phyloP scores from a whole-genome alignment of 2,797 vertebrate genomes.

The Cheracebus regulus region DNA sequence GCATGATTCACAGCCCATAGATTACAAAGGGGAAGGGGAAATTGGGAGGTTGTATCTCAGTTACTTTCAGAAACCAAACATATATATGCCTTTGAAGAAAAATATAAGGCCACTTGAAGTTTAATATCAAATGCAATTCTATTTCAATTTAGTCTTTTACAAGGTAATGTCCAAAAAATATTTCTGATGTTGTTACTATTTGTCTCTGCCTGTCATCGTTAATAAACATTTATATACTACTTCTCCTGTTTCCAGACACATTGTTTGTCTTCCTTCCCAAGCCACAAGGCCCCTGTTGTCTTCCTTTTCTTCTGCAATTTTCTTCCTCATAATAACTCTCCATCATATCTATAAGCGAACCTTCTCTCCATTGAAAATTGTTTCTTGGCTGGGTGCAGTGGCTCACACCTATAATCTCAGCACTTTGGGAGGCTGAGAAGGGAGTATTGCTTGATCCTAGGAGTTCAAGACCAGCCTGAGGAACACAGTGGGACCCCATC shows the following conservation, averaged over 20 bases:
- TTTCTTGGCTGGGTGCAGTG: not conserved
- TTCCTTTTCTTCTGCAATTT: constrained; percentile 13
- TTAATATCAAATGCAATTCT: constrained; percentile 51
- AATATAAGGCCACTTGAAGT: constrained; percentile 18
- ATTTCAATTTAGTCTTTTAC: constrained; percentile 12
- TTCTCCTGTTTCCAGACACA: not conserved
- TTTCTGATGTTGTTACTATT: constrained; percentile 29
- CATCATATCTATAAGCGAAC: constrained; percentile 6
- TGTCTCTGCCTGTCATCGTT: not conserved
- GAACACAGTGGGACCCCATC: not conserved
- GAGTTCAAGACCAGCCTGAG: not conserved
- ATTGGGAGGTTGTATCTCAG: not conserved
- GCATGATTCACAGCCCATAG: constrained; percentile 24
- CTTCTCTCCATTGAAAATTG: constrained; percentile 23
- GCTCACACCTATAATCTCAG: not conserved
- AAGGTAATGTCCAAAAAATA: constrained; percentile 16
- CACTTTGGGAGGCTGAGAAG: not conserved
- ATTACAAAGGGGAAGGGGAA: not conserved
- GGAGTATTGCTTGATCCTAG: not conserved
- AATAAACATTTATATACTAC: not conserved
- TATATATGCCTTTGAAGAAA: constrained; percentile 34
- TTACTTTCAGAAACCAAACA: constrained; percentile 69
- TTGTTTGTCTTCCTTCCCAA: constrained; percentile 17
- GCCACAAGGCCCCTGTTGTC: not conserved
- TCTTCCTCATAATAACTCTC: not conserved